Evolutionary conservation across 2,113 vertebrate species (phyloP).

Genomic region (Panthera tigris): DNA sequence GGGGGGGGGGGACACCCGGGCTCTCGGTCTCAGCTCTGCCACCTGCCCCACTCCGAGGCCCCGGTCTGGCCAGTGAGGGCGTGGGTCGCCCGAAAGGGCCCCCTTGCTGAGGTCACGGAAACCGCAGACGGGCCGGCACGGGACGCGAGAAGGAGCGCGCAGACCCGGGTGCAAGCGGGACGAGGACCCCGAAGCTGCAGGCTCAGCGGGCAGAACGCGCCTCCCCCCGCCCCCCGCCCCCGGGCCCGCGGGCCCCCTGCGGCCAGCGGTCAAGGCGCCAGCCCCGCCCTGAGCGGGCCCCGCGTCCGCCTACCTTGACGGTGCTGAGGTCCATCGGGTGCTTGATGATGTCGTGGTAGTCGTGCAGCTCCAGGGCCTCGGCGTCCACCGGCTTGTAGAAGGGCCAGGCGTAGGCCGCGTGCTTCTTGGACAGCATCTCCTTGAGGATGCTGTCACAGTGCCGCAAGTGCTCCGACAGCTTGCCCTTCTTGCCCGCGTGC

Average conservation of each 20-base stretch:
- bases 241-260: not conserved
- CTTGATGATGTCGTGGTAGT: conserved; percentile 98
- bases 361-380: conserved; percentile 93
- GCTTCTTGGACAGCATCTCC: conserved; percentile 97
- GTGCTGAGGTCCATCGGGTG: conserved; percentile 98
- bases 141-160: accelerated
- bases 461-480: conserved; percentile 90
- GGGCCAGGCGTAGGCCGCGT: conserved; percentile 94
- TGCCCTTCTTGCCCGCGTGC: conserved; percentile 85
- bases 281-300: accelerated
- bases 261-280: accelerated
- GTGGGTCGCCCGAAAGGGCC: accelerated
- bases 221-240: no score
- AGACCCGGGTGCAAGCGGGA: accelerated
- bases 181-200: accelerated
- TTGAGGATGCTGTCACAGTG: conserved; percentile 94
- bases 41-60: accelerated
- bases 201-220: accelerated
- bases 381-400: conserved; percentile 98
- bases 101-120: accelerated
- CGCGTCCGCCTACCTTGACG: conserved; percentile 88
- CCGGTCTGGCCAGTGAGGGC: not conserved
- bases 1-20: not conserved
- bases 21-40: not conserved
- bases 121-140: accelerated